Evolutionary conservation across 2,888 invertebrate genomes (phyloP), one percentile per base, ranked within the genome.

Genomic region (Plagodis dolabraria): DNA sequence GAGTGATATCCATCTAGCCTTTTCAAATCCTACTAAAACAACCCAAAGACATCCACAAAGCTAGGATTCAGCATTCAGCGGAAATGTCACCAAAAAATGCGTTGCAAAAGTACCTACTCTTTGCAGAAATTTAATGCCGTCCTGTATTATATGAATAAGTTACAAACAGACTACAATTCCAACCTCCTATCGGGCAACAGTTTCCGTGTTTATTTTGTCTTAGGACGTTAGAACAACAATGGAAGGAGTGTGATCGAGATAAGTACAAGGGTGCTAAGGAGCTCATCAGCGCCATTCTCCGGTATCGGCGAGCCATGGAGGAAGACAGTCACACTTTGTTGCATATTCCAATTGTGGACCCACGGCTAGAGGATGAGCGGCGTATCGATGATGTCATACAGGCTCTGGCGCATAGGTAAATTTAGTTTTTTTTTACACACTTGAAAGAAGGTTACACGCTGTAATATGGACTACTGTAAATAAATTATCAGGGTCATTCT

Each of bases 171-270:
- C 22, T 22, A 22, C 22, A 2, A 22, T 4, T 22, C 22, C 22
- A 22, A n/a, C n/a, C n/a, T n/a, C n/a, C n/a, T n/a, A n/a, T n/a
- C n/a, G n/a, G n/a, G n/a, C n/a, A n/a, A 22, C 22, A 22, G 22
- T 22, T 22, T 22, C 22, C 22, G 22, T 22, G 22, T 22, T 22
- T 22, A 22, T 9, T 11, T 35, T 33, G 8, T 53, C 22, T 11
- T 64, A 92, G 92, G 62, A 85, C 82, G 47, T 68, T 92, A 59
- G 92, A 92, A 66, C 83, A 78, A 51, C 86, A 88, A 64, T 91
- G 92, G 92, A 72, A 70, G 10, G 87, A 85, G 1, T 48, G 69
- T 0, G 67, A 79, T 0, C 78, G 84, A 47, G 78, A 82, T 5
- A 49, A 74, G 6, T 65, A 86, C 0, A 86, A 78, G 47, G 92